phyloP scores from a whole-genome alignment of 2,113 vertebrate genomes.

The Peucedramus taeniatus region DNA sequence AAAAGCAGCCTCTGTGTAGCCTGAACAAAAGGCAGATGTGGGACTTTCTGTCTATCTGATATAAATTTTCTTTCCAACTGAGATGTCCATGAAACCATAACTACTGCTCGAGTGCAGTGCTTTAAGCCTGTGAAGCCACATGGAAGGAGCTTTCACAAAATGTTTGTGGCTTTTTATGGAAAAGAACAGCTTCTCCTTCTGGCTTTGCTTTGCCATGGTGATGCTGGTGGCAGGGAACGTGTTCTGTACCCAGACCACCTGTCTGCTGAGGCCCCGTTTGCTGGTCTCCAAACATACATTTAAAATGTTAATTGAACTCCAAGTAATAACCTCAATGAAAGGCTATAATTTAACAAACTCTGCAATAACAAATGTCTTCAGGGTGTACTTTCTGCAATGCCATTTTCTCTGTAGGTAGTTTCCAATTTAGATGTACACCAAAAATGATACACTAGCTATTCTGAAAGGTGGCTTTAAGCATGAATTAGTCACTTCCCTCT shows the following conservation, averaged over 20 bases:
- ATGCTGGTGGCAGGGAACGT: neutral
- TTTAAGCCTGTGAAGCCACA: neutral
- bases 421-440: conserved; percentile 12
- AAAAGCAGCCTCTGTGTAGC: neutral
- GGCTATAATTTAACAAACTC: conserved; percentile 59
- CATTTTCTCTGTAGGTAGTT: conserved; percentile 20
- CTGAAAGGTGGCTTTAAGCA: neutral
- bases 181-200: conserved; percentile 17
- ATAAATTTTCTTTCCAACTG: neutral
- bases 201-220: neutral
- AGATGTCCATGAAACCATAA: neutral
- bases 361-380: conserved; percentile 27
- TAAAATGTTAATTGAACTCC: conserved; percentile 60
- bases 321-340: conserved; percentile 44
- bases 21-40: neutral
- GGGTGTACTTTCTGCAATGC: neutral
- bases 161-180: neutral
- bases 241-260: neutral
- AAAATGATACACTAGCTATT: conserved; percentile 2
- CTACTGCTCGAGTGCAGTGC: conserved; percentile 5
- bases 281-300: neutral
- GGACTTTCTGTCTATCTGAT: neutral
- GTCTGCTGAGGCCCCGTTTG: neutral
- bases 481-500: neutral
- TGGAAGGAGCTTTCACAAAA: neutral